A percentile compares a stretch with the other conserved stretches of the same genome.
phyloP scores from a whole-genome alignment of 2,113 vertebrate species.

The Cettia cetti region DNA sequence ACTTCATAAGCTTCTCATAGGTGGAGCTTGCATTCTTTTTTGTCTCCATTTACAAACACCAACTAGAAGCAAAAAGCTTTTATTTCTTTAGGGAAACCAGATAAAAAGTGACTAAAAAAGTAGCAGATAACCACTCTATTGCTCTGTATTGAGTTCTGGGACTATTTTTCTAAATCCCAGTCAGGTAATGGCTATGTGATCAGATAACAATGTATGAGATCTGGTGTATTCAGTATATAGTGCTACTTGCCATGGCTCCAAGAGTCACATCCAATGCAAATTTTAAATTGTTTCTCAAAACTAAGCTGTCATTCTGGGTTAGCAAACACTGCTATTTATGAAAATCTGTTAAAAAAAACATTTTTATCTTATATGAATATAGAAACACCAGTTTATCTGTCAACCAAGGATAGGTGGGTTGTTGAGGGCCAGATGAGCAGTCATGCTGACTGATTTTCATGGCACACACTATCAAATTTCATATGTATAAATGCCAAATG shows the following conservation, averaged over 20 bases:
- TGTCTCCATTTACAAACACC: not conserved
- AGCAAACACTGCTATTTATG: not conserved
- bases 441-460: not conserved
- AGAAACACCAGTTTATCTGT: not conserved
- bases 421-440: not conserved
- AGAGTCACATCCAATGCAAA: not conserved
- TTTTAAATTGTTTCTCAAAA: not conserved
- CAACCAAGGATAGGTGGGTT: not conserved
- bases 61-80: not conserved
- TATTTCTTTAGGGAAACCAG: not conserved
- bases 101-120: not conserved
- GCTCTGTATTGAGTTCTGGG: not conserved
- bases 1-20: not conserved
- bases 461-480: not conserved
- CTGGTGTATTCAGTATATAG: not conserved
- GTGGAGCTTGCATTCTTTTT: not conserved
- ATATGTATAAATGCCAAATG: not conserved
- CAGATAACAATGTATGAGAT: not conserved
- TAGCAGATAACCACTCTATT: not conserved
- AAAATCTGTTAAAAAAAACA: not conserved
- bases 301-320: not conserved
- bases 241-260: not conserved
- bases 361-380: not conserved
- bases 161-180: not conserved
- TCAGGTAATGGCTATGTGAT: not conserved